Evolutionary conservation across 2,797 vertebrate genomes (phyloP), one percentile per base, ranked within the genome.

Genomic region (Silurus lanzhouensis): DNA sequence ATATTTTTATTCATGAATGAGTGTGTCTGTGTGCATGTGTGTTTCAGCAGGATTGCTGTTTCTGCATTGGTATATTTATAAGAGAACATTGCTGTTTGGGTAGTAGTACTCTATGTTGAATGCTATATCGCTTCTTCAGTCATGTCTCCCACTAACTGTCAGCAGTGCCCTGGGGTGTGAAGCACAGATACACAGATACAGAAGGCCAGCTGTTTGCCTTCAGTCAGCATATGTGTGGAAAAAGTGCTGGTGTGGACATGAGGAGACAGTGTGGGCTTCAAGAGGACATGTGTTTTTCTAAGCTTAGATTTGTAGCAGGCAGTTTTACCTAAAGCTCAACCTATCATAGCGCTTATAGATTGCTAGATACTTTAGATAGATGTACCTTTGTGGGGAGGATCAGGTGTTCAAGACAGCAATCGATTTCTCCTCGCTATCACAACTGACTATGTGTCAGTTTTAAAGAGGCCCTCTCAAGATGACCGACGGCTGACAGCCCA

Each of bases 201-300:
- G n/a, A 25, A 48, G 86, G 88, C 91, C 92, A 94, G 93, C 93
- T 94, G 93, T 92, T 94, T 92, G 86, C 91, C 90, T 88, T 90
- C 90, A 91, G 91, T 89, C 88, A 88, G 85, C 80, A 84, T 70
- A 80, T 87, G 86, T 80, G 83, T 88, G 84, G 87, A 78, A 89
- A 87, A 90, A 71, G 58, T 38, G 58, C 63, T 84, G 85, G 76
- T 66, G 46, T 81, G 57, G 31, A 85, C 55, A 79, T 57, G 55
- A 82, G 72, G 81, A 63, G 46, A 67, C 20, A 48, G 63, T 55
- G 78, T 19, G 15, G 48, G 17, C 83, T 83, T 58, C 66, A 76
- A 74, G 25, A 74, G 55, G 60, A 61, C 27, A 66, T 75, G 82
- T 31, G 20, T 25, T 63, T 80, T 46, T 87, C 52, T 55, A 52